Evolutionary conservation across 2,888 invertebrate genomes (phyloP).

Genomic region (Coremacera marginata): DNA sequence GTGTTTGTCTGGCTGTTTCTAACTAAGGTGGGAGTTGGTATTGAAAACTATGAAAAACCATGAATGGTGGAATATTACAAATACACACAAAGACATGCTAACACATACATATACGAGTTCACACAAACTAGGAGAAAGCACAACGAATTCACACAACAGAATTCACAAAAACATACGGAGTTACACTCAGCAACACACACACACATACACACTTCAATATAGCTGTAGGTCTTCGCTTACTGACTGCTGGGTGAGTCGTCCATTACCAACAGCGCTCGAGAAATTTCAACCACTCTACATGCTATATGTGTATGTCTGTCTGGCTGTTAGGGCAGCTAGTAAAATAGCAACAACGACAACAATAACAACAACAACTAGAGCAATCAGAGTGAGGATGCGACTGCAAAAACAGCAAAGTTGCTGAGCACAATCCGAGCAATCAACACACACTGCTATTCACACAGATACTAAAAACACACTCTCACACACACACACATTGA

Average conservation of each 20-base stretch:
- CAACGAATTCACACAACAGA: neutral
- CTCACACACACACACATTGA: slow-evolving; percentile 12
- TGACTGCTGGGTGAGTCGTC: slow-evolving; percentile 52
- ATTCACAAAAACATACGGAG: neutral
- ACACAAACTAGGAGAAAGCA: slow-evolving; percentile 26
- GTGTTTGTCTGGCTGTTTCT: slow-evolving; percentile 16
- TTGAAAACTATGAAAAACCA: slow-evolving; percentile 13
- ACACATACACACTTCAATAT: slow-evolving; percentile 18
- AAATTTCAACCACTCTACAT: slow-evolving; percentile 34
- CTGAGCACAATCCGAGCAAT: slow-evolving; percentile 36
- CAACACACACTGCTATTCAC: slow-evolving; percentile 19
- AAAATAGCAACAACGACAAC: slow-evolving; percentile 40
- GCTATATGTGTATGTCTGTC: neutral
- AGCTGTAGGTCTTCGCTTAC: slow-evolving; percentile 61
- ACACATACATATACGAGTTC: no score
- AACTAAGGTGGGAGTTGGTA: slow-evolving; percentile 27
- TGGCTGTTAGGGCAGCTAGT: slow-evolving; percentile 42
- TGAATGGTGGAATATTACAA: slow-evolving; percentile 31
- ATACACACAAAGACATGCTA: slow-evolving; percentile 28
- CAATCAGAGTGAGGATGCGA: neutral
- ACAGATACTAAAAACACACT: slow-evolving; percentile 5
- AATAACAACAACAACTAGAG: no score
- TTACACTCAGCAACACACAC: neutral
- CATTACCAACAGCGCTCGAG: neutral
- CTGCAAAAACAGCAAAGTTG: neutral